Conservation (phyloP, 2,797 vertebrate species). For the Hozukius guyotensis region DNA sequence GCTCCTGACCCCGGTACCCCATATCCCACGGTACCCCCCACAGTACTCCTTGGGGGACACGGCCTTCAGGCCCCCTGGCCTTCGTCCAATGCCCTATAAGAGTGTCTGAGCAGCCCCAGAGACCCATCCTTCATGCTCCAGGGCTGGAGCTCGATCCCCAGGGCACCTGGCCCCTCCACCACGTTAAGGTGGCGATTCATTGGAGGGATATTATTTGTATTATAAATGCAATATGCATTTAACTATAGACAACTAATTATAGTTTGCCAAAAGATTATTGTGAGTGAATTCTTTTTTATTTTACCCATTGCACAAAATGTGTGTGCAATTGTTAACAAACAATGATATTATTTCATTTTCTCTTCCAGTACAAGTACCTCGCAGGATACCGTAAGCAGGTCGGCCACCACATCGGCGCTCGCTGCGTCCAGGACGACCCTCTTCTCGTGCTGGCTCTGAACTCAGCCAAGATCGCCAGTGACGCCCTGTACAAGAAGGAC, state of each 20-base stretch:
- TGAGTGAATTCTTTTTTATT: neutral
- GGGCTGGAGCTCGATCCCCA: too few relatives aligned
- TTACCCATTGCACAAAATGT: neutral
- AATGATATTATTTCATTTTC: neutral
- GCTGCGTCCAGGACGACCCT: slow-evolving; percentile 90
- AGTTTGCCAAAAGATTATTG: neutral
- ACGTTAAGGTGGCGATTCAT: too few relatives aligned
- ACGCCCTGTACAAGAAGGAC: slow-evolving; percentile 87
- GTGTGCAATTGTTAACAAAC: neutral
- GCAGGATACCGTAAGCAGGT: slow-evolving; percentile 90
- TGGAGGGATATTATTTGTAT: neutral
- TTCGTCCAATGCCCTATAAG: too few relatives aligned
- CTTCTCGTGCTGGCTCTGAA: slow-evolving; percentile 92
- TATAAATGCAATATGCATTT: neutral
- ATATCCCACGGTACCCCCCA: too few relatives aligned
- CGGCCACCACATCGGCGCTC: slow-evolving; percentile 94
- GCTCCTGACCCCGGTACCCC: too few relatives aligned
- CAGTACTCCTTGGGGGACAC: too few relatives aligned
- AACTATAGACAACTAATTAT: neutral
- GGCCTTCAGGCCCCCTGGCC: too few relatives aligned
- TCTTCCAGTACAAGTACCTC: slow-evolving; percentile 90
- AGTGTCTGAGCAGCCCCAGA: too few relatives aligned
- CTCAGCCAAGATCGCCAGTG: slow-evolving; percentile 95
- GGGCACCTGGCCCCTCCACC: too few relatives aligned
- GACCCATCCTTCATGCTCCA: too few relatives aligned